phyloP scores from a whole-genome alignment of 1,140 invertebrate genomes.

The Heliconius hermathena region DNA sequence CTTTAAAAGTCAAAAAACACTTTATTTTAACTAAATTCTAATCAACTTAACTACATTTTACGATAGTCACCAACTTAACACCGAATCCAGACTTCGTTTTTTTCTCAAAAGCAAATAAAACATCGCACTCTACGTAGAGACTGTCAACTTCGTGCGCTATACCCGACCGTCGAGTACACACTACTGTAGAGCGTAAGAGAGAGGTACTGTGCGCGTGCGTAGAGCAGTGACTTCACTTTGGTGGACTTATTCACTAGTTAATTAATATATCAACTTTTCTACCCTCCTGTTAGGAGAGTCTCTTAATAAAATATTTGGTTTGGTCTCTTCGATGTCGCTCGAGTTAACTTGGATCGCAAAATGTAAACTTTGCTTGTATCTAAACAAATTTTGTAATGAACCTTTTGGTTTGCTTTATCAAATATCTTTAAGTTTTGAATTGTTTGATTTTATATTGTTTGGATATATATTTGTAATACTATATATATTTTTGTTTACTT shows the following conservation, averaged over 20 bases:
- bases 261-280: constrained; percentile 81
- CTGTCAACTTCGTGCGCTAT: constrained; percentile 48
- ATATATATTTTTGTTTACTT: too few relatives aligned
- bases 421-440: not conserved
- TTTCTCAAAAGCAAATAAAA: constrained; percentile 49
- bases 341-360: constrained; percentile 23
- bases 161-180: constrained; percentile 55
- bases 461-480: not conserved
- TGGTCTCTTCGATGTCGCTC: constrained; percentile 45
- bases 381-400: constrained; percentile 12
- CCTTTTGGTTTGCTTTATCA: not conserved
- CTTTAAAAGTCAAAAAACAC: constrained; percentile 45
- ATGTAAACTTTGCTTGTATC: constrained; percentile 32
- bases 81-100: constrained; percentile 48
- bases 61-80: constrained; percentile 38
- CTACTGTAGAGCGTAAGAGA: constrained; percentile 72
- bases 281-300: constrained; percentile 65
- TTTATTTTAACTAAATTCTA: not conserved
- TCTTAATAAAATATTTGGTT: constrained; percentile 76
- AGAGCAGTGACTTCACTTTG: constrained; percentile 69
- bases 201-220: constrained; percentile 71
- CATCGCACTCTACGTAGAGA: constrained; percentile 44
- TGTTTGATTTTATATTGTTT: not conserved
- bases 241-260: constrained; percentile 77
- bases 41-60: constrained; percentile 29